These are phyloP conservation scores for Cephalopterus ornatus DNA, from an alignment of 2,113 vertebrate species.

Conservation along the genomic window DNA sequence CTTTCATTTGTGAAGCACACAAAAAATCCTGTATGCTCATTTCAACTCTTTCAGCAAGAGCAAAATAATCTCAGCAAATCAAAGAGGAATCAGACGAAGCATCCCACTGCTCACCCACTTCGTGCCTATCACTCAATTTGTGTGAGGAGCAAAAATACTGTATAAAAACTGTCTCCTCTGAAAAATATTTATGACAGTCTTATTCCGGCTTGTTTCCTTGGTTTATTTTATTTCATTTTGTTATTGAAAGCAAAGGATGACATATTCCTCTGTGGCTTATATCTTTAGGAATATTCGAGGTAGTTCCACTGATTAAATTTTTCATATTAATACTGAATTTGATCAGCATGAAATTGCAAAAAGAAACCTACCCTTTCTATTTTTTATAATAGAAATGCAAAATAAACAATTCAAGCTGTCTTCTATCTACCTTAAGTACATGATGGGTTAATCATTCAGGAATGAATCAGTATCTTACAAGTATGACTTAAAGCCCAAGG, in stretches of 20 bases:
- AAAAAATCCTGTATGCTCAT: not conserved
- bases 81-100: not conserved
- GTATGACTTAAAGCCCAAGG: not conserved
- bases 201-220: not conserved
- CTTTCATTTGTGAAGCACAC: not conserved
- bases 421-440: not conserved
- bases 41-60: not conserved
- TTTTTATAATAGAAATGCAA: not conserved
- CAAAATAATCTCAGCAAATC: not conserved
- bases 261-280: not conserved
- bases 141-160: not conserved
- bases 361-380: not conserved
- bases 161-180: not conserved
- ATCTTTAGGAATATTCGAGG: not conserved
- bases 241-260: not conserved
- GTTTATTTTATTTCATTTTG: not conserved
- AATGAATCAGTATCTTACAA: slow-evolving; percentile 4
- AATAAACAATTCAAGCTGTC: not conserved
- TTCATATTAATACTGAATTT: slow-evolving; percentile 11
- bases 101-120: not conserved
- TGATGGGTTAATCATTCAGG: not conserved
- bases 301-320: slow-evolving; percentile 7
- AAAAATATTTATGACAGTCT: not conserved
- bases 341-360: not conserved
- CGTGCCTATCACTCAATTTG: not conserved